Base-by-base conservation (phyloP, 2,797 vertebrate species). In the Molossus molossus region DNA sequence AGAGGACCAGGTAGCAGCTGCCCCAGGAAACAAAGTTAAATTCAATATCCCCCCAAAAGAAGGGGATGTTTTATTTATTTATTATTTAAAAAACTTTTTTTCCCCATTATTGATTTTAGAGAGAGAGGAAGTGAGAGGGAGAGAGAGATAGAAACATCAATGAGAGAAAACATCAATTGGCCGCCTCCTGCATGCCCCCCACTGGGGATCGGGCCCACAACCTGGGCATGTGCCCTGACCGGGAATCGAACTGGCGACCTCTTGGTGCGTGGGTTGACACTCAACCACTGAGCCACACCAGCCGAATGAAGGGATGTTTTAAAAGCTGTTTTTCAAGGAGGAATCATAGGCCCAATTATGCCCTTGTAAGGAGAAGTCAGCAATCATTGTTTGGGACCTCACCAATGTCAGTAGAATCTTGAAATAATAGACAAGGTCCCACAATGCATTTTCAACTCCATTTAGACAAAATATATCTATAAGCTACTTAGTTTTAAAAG, bases 351-450 rank as follows among this genome's bases (percentile, higher is more conserved):
- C 64, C 27, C 64, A n/a, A 65, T 33, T 94, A 97, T 95, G 29
- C 72, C 33, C 25, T 76, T 40, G 37, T 58, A 18, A 84, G 90
- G 64, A 93, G 57, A 96, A 53, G 69, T 58, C 62, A 80, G 89
- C 80, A 53, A 1, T 12, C 17, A 53, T 58, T 21, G 55, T 18
- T 70, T 50, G 82, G 95, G 76, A 33, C 87, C 53, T 60, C 40
- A 55, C 1, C 48, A 27, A 82, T 90, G 6, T 94, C 70, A 25
- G 88, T 80, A 95, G 62, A 96, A 94, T 70, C 70, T 95, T 91
- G 86, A 72, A 91, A 92, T 58, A 27, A 60, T 15, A 55, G 10
- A 15, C 5, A 40, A 37, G 33, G 12, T 17, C 20, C 17, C 48
- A 37, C 1, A n/a, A 25, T 62, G n/a, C 50, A 37, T 25, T 87